These are phyloP conservation scores for Ophion obscuratus DNA, from an alignment of 2,888 invertebrate genomes.

Conservation along the genomic window DNA sequence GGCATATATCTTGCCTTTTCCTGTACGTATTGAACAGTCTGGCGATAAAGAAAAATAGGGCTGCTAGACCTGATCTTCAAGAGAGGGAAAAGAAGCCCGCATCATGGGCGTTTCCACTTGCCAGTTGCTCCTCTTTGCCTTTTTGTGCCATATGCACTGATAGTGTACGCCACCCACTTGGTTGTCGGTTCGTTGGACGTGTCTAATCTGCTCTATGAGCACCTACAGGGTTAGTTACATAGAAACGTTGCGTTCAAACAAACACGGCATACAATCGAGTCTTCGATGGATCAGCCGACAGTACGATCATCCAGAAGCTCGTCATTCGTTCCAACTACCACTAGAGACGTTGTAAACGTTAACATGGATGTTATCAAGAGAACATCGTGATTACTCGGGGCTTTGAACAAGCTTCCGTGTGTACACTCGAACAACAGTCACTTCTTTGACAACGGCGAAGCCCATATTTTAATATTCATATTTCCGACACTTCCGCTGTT, in stretches of 20 bases:
- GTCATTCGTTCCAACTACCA: slow-evolving; percentile 1
- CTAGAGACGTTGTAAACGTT: background rate
- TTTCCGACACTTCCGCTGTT: slow-evolving; percentile 34
- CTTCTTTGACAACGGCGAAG: background rate
- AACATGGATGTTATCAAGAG: background rate
- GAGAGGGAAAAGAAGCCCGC: slow-evolving; percentile 13
- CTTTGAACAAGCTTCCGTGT: background rate
- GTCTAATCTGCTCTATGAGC: slow-evolving; percentile 53
- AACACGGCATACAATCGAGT: background rate
- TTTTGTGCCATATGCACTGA: slow-evolving; percentile 72
- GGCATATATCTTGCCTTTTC: slow-evolving; percentile 18
- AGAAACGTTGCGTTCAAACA: background rate
- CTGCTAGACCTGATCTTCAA: slow-evolving; percentile 51
- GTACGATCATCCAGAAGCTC: slow-evolving; percentile 57
- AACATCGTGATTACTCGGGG: background rate
- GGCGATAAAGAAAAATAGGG: slow-evolving; percentile 70
- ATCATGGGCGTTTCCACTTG: slow-evolving; percentile 17
- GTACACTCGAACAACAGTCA: background rate
- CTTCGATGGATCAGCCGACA: slow-evolving; percentile 24
- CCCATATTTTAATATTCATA: slow-evolving; percentile 48
- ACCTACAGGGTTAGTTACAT: slow-evolving; percentile 19
- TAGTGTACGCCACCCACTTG: slow-evolving; percentile 71
- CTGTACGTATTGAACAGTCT: slow-evolving; percentile 62
- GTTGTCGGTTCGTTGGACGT: slow-evolving; percentile 73
- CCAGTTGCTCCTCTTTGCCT: slow-evolving; percentile 67